A percentile compares a stretch with the other conserved stretches of the same genome.
phyloP scores from a whole-genome alignment of 2,888 invertebrate genomes.

The Meta bourneti region DNA sequence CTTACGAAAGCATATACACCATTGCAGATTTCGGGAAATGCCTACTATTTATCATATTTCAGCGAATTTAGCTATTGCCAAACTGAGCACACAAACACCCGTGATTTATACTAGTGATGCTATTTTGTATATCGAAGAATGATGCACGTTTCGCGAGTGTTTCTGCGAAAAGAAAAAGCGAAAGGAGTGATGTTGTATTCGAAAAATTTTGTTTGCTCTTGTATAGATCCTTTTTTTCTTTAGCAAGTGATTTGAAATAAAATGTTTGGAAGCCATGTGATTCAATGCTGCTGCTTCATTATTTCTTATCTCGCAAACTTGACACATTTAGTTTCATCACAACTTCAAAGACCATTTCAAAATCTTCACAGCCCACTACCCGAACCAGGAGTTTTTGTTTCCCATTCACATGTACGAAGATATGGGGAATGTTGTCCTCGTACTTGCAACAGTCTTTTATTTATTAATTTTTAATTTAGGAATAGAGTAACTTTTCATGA shows the following conservation, averaged over 20 bases:
- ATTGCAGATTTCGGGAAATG: too few species aligned
- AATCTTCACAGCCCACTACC: too few species aligned
- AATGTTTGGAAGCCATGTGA: constrained; percentile 73
- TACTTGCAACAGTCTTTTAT: too few species aligned
- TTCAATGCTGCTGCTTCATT: constrained; percentile 2
- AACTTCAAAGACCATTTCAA: too few species aligned
- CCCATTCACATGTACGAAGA: too few species aligned
- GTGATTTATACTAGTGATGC: constrained; percentile 70
- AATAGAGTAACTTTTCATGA: too few species aligned
- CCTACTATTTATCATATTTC: too few species aligned
- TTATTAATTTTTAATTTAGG: too few species aligned
- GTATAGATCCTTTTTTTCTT: constrained; percentile 75
- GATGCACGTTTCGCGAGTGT: constrained; percentile 52
- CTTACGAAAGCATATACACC: too few species aligned
- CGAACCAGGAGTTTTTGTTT: too few species aligned
- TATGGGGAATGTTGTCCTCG: too few species aligned
- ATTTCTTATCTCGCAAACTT: not conserved
- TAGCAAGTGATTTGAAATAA: constrained; percentile 76
- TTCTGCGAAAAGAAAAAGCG: constrained; percentile 56
- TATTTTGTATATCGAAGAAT: constrained; percentile 65
- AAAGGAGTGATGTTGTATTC: constrained; percentile 59
- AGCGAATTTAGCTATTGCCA: not conserved
- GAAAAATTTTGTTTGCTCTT: constrained; percentile 64
- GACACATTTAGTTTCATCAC: not conserved
- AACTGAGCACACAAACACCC: constrained; percentile 43